Evolutionary conservation across 2,888 invertebrate genomes (phyloP).

Genomic region (Nasonovia ribisnigri): DNA sequence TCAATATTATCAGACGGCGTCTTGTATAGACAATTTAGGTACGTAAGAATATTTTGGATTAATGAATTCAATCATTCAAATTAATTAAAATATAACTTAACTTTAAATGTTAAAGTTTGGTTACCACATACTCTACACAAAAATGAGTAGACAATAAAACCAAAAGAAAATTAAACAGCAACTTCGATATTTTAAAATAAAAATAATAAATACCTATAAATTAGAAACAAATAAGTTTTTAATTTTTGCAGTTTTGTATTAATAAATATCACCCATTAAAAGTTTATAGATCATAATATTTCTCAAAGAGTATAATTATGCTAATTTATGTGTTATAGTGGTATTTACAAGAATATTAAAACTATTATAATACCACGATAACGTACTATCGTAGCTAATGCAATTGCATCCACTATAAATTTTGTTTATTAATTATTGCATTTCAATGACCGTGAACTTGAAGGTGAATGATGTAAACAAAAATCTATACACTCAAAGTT

Average conservation of each 20-base stretch:
- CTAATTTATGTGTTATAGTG: background rate
- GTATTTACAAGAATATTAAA: background rate
- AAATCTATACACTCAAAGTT: constrained; percentile 59
- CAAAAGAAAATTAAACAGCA: background rate
- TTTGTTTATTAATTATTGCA: constrained; percentile 37
- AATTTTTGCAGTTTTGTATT: background rate
- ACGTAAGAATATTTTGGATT: background rate
- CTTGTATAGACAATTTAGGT: background rate
- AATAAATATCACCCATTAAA: background rate
- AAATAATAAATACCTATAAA: background rate
- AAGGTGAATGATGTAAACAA: background rate
- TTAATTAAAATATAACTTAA: background rate
- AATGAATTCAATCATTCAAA: background rate
- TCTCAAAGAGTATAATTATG: background rate
- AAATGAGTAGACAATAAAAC: background rate
- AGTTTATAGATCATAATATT: background rate
- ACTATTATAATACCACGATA: background rate
- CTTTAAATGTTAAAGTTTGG: background rate
- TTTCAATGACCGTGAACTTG: constrained; percentile 57
- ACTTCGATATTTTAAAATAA: background rate
- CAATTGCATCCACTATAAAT: background rate
- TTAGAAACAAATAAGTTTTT: background rate
- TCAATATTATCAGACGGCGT: background rate
- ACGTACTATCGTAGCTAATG: no score
- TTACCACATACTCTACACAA: background rate